Evolutionary conservation across 2,797 vertebrate species (phyloP), one percentile per base, ranked within the genome.

Genomic region (Oreortyx pictus): DNA sequence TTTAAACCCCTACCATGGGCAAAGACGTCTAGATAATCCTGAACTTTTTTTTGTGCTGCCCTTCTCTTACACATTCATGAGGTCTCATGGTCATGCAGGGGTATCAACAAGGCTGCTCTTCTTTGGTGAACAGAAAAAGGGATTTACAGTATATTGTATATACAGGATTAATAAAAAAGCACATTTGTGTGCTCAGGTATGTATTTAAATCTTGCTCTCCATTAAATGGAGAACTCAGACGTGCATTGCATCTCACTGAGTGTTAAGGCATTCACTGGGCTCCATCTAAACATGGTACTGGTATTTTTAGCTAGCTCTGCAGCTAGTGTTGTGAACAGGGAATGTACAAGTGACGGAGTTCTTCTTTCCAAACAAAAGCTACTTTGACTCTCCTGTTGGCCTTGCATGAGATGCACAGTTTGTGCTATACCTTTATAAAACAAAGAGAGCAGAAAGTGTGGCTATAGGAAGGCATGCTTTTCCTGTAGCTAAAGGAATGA

Each of bases 51-150:
- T 78, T 8, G 2, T 67, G 74, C 59, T 94, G 77, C 52, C 37
- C 52, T 2, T 33, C 65, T 90, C 25, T 87, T 85, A 66, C 3
- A 46, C 31, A 71, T 90, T 82, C 80, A 82, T 83, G 74, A 85
- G 41, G 82, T 92, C 66, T 89, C 56, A 54, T 73, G 67, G 73
- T 66, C 79, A 86, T 81, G 94, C 73, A 79, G 78, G 15, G 43
- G 37, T 19, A 41, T 85, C 87, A 44, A 67, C 73, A 94, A 94
- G 87, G 70, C 86, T 87, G 75, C 73, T 82, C 79, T 33, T 61
- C 92, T 86, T 82, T 94, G 87, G 66, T 66, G 92, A 65, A 66
- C 50, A 88, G 70, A 89, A 87, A 64, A 39, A 89, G 49, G 64
- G 60, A 86, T 89, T 94, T 88, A 64, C 77, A 88, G 91, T 91